Base-by-base conservation (phyloP, 2,888 invertebrate genomes). In the Amorpha juglandis region DNA sequence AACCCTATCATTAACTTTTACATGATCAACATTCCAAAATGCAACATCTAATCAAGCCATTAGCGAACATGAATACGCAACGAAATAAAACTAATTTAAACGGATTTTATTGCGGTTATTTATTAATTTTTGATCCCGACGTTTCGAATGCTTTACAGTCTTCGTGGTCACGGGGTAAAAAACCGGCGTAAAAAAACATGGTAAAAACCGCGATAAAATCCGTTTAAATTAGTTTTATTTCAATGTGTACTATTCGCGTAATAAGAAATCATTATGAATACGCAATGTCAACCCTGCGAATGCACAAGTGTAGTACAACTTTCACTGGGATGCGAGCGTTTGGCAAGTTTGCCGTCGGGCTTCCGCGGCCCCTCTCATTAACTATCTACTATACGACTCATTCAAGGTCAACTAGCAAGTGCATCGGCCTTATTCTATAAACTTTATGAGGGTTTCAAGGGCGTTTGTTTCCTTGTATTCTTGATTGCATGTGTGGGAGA, bases 381-480 rank as follows among this genome's bases (percentile, higher is more conserved):
- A 58, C 58, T 58, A 58, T 58, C 38, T 55, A 55, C 55, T 53
- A 53, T 53, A 53, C 52, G 27, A 55, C 58, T 58, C 42, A 35
- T 55, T 35, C 55, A 58, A 58, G 58, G 58, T 58, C 53, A 35
- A 33, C 33, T 16, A 16, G 55, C 35, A 38, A 55, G 53, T 38
- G 58, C 16, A 53, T 53, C 53, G 58, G 16, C n/a, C 55, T 55
- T n/a, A 16, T 16, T 50, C 9, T 50, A 6, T 2, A 8, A 19
- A 9, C 50, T 50, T 58, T 58, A 42, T 58, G 16, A n/a, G 35
- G 33, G 42, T 38, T 19, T 53, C 33, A 58, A 58, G 19, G 42
- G 19, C 38, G 19, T 12, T 12, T 6, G 55, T n/a, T 7, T 35
- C n/a, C 58, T 55, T 35, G 38, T 42, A 9, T 58, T 12, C 2